phyloP scores from a whole-genome alignment of 2,113 vertebrate genomes.

The Philantomba maxwellii region DNA sequence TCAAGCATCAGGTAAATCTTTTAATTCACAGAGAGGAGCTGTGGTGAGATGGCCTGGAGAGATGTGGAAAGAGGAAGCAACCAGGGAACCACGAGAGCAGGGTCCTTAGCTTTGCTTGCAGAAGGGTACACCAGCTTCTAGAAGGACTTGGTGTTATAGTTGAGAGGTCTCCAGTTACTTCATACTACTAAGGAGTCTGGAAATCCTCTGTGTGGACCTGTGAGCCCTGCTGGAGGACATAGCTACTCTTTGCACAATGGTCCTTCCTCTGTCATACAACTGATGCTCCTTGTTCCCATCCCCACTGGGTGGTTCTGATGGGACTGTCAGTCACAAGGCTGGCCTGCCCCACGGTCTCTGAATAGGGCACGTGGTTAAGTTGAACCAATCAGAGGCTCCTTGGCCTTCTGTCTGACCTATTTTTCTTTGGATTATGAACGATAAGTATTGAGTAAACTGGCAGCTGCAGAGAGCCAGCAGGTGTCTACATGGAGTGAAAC shows the following conservation, averaged over 20 bases:
- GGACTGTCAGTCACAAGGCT: not conserved
- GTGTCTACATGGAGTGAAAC: not conserved
- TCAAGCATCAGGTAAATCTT: not conserved
- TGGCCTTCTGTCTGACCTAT: not conserved
- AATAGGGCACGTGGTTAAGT: not conserved
- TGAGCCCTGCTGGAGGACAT: not conserved
- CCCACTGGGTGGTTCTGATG: not conserved
- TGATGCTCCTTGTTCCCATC: too few relatives aligned
- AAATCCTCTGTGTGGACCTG: not conserved
- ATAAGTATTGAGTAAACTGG: not conserved
- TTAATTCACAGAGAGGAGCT: not conserved
- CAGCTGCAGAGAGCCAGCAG: not conserved
- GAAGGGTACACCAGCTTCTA: not conserved
- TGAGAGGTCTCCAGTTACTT: not conserved
- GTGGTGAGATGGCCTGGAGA: not conserved
- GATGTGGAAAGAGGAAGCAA: not conserved
- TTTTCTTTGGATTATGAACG: not conserved
- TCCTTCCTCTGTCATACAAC: not conserved
- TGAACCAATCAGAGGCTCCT: not conserved
- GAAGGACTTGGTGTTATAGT: not conserved
- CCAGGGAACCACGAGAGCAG: accelerated
- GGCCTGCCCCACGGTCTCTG: not conserved
- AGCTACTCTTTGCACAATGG: too few relatives aligned
- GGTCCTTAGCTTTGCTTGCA: not conserved
- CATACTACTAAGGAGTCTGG: not conserved